Conservation (phyloP, 2,113 vertebrate genomes). For the Thalassoma bifasciatum region DNA sequence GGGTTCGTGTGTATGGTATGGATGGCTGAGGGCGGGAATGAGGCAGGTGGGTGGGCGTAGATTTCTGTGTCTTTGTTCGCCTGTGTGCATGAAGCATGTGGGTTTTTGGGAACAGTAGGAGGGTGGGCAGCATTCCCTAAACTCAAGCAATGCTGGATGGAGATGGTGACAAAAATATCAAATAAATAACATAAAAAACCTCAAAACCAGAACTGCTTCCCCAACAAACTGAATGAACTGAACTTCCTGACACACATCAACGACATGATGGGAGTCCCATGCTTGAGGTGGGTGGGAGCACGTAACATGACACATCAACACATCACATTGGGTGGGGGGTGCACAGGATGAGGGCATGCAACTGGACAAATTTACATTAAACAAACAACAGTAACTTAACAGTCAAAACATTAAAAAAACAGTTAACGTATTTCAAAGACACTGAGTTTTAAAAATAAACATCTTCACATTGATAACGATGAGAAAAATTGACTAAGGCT, state of each 20-base stretch:
- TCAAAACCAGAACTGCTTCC: slow-evolving; percentile 52
- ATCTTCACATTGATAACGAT: background rate
- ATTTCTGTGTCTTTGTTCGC: slow-evolving; percentile 22
- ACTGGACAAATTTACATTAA: slow-evolving; percentile 39
- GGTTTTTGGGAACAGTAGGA: slow-evolving; percentile 36
- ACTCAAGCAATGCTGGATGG: slow-evolving; percentile 63
- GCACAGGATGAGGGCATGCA: slow-evolving; percentile 79
- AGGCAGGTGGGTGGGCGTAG: slow-evolving; percentile 22
- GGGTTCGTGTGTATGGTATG: slow-evolving; percentile 54
- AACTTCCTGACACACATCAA: slow-evolving; percentile 58
- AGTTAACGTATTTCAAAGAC: background rate
- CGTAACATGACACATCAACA: slow-evolving; percentile 58
- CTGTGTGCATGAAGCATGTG: slow-evolving; percentile 33
- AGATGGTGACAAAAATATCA: slow-evolving; percentile 50
- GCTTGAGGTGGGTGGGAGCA: slow-evolving; percentile 65
- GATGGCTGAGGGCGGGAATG: slow-evolving; percentile 57
- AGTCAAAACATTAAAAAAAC: slow-evolving; percentile 9
- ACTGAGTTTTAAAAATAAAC: background rate
- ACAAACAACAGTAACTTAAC: slow-evolving; percentile 28
- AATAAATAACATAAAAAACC: slow-evolving; percentile 32
- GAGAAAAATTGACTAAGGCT: too few species aligned
- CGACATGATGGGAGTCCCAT: slow-evolving; percentile 68
- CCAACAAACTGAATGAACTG: slow-evolving; percentile 40
- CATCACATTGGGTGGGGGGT: slow-evolving; percentile 52
- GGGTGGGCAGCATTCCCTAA: slow-evolving; percentile 70